These are phyloP conservation scores for Sipha flava DNA, from an alignment of 1,140 invertebrate genomes.

Conservation along the genomic window DNA sequence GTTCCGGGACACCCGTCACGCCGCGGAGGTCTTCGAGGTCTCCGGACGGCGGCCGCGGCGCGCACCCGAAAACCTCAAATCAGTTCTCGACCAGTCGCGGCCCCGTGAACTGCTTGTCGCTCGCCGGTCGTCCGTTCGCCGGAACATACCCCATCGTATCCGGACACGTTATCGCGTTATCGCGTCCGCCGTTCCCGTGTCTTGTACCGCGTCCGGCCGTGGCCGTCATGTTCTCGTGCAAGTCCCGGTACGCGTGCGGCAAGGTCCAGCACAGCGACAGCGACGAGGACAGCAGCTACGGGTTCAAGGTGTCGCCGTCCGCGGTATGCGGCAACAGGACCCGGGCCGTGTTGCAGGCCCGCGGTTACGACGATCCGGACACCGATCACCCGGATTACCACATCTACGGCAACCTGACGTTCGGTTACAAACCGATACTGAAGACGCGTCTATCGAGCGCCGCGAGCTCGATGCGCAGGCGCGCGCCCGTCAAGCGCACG, in stretches of 20 bases:
- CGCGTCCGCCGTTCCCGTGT: too few relatives aligned
- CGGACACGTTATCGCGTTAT: too few relatives aligned
- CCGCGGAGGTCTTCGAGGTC: too few relatives aligned
- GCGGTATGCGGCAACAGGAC: neutral
- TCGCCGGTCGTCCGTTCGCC: too few relatives aligned
- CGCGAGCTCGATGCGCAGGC: neutral
- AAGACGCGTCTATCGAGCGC: conserved; percentile 7
- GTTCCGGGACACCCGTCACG: conserved; percentile 19
- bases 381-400: too few relatives aligned
- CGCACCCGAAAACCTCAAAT: neutral
- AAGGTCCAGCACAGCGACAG: conserved; percentile 13
- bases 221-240: conserved; percentile 11
- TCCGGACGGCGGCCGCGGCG: neutral
- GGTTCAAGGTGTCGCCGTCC: neutral
- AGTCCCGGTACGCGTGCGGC: conserved; percentile 14
- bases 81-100: neutral
- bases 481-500: conserved; percentile 2
- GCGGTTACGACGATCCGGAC: neutral
- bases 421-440: conserved; percentile 18
- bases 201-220: neutral
- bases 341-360: neutral
- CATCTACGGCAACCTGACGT: conserved; percentile 14
- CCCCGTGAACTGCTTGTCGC: neutral
- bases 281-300: conserved; percentile 12
- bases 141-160: too few relatives aligned